Percentiles rank a stretch among this genome's conserved stretches.
These are phyloP conservation scores for Sebastes alutus DNA, from an alignment of 2,797 vertebrate genomes.

Conservation along the genomic window DNA sequence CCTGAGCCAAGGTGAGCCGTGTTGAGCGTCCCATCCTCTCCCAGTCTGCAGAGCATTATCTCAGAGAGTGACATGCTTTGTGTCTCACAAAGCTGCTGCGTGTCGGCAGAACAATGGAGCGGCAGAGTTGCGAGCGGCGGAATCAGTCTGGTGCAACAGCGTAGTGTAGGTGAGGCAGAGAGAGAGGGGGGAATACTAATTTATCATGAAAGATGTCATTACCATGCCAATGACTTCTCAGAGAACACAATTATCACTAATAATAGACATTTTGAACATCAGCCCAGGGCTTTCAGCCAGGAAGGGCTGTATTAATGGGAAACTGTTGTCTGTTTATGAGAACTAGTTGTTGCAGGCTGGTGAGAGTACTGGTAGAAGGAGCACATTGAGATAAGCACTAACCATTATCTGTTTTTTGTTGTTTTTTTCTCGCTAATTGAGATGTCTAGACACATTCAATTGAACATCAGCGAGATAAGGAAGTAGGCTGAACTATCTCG, in stretches of 20 bases:
- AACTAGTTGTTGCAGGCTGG: constrained; percentile 38
- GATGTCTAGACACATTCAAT: constrained; percentile 85
- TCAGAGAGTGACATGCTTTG: constrained; percentile 74
- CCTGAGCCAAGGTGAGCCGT: constrained; percentile 56
- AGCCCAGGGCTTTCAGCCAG: constrained; percentile 59
- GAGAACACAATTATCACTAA: constrained; percentile 74
- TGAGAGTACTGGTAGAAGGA: constrained; percentile 44
- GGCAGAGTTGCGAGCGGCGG: constrained; percentile 47
- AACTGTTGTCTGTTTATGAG: constrained; percentile 68
- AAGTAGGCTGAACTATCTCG: constrained; percentile 70
- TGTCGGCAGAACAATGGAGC: constrained; percentile 74
- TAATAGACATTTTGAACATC: constrained; percentile 75
- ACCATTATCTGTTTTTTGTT: constrained; percentile 58
- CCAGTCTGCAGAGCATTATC: constrained; percentile 57
- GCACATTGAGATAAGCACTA: constrained; percentile 66
- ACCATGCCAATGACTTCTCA: constrained; percentile 72
- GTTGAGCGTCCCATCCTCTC: constrained; percentile 31
- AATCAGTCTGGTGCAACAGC: constrained; percentile 60
- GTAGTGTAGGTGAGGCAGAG: constrained; percentile 62
- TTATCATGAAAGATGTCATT: constrained; percentile 78
- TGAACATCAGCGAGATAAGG: constrained; percentile 79
- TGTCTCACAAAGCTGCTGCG: constrained; percentile 65
- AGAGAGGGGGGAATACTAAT: constrained; percentile 53
- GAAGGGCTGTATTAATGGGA: constrained; percentile 60
- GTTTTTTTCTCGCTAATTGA: constrained; percentile 75